Conservation (phyloP, 2,888 invertebrate genomes). For the Mayetiola destructor region DNA sequence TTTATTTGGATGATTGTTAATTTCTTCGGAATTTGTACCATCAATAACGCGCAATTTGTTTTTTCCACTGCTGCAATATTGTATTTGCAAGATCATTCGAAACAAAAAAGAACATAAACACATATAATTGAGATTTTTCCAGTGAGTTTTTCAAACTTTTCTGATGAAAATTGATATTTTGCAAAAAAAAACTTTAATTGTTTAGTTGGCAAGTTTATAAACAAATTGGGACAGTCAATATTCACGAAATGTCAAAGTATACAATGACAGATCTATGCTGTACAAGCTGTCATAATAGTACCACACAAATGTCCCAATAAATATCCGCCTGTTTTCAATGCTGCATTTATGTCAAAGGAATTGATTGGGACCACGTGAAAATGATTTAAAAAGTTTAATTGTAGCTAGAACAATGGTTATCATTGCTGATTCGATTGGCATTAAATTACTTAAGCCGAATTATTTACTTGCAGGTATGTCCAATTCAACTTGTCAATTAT, state of each 20-base stretch:
- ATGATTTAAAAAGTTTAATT: not conserved
- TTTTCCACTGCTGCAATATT: no score
- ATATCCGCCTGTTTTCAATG: not conserved
- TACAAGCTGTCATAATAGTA: not conserved
- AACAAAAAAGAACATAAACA: no score
- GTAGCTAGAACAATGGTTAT: not conserved
- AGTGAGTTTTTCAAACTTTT: no score
- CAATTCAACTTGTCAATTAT: no score
- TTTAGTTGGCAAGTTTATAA: slow-evolving; percentile 12
- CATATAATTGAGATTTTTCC: no score
- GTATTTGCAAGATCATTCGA: no score
- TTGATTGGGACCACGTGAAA: slow-evolving; percentile 1
- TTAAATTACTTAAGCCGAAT: not conserved
- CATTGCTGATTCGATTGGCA: slow-evolving; percentile 13
- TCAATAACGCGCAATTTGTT: no score
- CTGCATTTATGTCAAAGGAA: not conserved
- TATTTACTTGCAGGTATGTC: slow-evolving; percentile 8
- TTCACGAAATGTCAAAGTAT: not conserved
- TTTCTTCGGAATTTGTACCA: no score
- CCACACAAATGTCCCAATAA: not conserved
- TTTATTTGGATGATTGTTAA: no score
- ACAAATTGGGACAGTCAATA: slow-evolving; percentile 4
- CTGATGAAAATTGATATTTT: not conserved
- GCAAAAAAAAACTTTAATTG: slow-evolving; percentile 1
- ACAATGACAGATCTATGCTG: not conserved